These are phyloP conservation scores for Hydrophis major DNA, from an alignment of 2,797 vertebrate species.

Conservation along the genomic window DNA sequence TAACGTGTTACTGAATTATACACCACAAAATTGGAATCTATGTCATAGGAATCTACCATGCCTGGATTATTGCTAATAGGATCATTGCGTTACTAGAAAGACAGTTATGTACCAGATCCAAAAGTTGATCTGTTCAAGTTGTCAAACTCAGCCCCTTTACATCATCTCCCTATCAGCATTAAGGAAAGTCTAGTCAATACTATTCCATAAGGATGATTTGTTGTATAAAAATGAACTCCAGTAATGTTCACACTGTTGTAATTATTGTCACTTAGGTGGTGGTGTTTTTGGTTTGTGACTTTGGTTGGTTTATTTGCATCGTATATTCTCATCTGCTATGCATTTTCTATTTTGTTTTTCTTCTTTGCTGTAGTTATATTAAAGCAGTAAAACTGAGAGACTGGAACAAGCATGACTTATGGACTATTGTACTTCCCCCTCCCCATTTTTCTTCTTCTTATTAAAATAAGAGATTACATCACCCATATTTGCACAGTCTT, in stretches of 20 bases:
- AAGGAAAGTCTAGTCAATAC: background rate
- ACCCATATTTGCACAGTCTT: background rate
- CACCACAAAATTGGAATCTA: background rate
- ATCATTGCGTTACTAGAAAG: background rate
- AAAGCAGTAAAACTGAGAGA: background rate
- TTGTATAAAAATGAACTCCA: background rate
- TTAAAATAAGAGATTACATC: background rate
- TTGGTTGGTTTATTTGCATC: background rate
- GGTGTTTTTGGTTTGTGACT: background rate
- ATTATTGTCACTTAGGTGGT: background rate
- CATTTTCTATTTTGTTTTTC: background rate
- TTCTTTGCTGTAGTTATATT: background rate
- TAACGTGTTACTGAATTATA: background rate
- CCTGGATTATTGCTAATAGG: background rate
- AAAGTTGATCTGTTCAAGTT: background rate
- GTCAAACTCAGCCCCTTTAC: background rate
- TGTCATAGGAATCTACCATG: background rate
- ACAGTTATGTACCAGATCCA: background rate
- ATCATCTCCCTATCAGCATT: background rate
- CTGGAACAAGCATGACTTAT: background rate
- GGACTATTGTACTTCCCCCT: background rate
- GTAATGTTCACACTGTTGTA: background rate
- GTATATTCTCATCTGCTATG: background rate
- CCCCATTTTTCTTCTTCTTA: background rate
- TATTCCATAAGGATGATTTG: background rate